A percentile compares a stretch with the other conserved stretches of the same genome.
phyloP scores from a whole-genome alignment of 2,797 vertebrate species.

The Anguilla anguilla region DNA sequence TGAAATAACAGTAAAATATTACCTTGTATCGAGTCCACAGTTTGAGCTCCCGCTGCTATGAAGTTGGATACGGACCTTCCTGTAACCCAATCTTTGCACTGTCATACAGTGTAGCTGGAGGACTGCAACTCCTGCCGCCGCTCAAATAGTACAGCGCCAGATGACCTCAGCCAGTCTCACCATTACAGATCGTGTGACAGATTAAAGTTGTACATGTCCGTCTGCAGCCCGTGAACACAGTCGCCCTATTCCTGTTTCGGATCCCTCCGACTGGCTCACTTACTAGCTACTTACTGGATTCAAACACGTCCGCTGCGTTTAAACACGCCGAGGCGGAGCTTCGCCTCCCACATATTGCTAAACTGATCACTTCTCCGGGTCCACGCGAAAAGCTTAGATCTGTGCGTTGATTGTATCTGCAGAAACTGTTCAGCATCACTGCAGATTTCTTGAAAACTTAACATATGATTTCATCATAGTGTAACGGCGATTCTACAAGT shows the following conservation, averaged over 20 bases:
- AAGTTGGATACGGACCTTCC: constrained; percentile 24
- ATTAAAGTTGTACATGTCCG: constrained; percentile 2
- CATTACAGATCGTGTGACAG: constrained; percentile 12
- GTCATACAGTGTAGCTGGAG: constrained; percentile 3
- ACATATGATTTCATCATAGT: too few relatives aligned
- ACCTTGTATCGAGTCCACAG: neutral
- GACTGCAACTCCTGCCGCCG: constrained; percentile 4
- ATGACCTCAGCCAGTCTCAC: neutral
- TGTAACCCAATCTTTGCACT: constrained; percentile 9
- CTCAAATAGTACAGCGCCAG: constrained; percentile 6
- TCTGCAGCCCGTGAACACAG: neutral
- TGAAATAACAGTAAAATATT: neutral
- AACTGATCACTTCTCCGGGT: neutral
- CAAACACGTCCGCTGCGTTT: constrained; percentile 26
- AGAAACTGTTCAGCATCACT: neutral
- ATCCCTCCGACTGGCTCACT: neutral
- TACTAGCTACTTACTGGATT: constrained; percentile 12
- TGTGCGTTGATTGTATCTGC: neutral
- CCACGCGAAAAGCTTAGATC: neutral
- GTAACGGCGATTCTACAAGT: neutral
- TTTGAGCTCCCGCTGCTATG: neutral
- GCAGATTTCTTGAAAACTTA: neutral
- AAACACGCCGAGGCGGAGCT: constrained; percentile 31
- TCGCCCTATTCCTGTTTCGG: neutral
- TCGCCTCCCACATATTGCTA: neutral